Evolutionary conservation across 2,113 vertebrate species (phyloP).

Genomic region (Tragelaphus scriptus): DNA sequence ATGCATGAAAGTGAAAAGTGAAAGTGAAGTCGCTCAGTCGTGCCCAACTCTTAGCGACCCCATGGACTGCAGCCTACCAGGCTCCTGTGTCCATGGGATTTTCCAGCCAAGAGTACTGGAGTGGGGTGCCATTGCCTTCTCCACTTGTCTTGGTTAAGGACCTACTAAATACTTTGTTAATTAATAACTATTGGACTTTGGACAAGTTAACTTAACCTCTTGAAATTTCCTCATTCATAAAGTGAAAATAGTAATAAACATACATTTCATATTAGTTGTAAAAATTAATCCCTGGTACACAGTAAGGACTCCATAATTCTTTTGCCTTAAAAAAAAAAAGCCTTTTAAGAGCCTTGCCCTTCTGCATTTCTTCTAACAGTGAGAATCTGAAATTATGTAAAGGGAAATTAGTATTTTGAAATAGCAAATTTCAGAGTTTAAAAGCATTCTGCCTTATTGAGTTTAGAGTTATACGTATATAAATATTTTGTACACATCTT

Average conservation of each 20-base stretch:
- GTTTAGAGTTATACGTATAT: neutral
- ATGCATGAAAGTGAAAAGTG: too few species aligned
- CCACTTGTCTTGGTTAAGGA: neutral
- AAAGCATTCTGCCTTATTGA: neutral
- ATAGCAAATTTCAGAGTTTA: conserved; percentile 16
- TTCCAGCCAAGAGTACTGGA: too few species aligned
- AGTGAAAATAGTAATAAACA: neutral
- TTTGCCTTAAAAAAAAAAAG: neutral
- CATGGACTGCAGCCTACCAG: too few species aligned
- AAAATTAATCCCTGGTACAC: neutral
- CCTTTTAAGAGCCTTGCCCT: neutral
- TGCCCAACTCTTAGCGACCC: too few species aligned
- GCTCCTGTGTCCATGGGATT: too few species aligned
- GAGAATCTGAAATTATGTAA: neutral
- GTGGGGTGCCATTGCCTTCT: too few species aligned
- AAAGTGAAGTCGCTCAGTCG: too few species aligned
- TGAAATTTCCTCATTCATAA: neutral
- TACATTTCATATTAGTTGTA: neutral
- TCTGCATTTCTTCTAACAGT: neutral
- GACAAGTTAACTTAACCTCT: neutral
- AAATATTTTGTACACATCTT: neutral
- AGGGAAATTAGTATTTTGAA: conserved; percentile 21
- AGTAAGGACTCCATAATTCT: neutral
- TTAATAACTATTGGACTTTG: neutral
- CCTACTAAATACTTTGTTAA: neutral